Evolutionary conservation across 2,797 vertebrate species (phyloP), one percentile per base, ranked within the genome.

Genomic region (Tragopan temminckii): DNA sequence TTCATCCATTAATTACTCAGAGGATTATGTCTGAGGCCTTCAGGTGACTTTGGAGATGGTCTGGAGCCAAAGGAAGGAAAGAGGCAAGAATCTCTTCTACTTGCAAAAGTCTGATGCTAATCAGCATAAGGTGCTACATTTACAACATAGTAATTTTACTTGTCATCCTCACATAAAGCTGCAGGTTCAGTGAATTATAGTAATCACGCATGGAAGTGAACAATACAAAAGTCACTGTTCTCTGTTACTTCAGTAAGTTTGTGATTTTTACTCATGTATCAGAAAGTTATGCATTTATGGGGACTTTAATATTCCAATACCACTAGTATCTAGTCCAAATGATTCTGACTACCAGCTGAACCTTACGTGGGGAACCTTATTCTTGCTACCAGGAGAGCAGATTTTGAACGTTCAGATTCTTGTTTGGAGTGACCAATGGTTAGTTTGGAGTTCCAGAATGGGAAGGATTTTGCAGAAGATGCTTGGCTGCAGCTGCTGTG

Each of bases 391-490:
- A 80, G 50, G 13, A 83, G 7, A 80, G 16, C 35, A 67, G 33
- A 0, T 68, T 72, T 69, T 70, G 76, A 93, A 79, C 18, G 33
- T 21, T 80, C 42, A 53, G 17, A 43, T 71, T 87, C 46, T 40
- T 57, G 40, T 93, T 88, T 57, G 52, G 63, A 88, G 66, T 72
- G 87, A 89, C 71, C 69, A 69, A 18, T 61, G 57, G 6, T 33
- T 61, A 83, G 27, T 76, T 43, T 85, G 69, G 69, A 92, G 64
- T 71, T 58, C 42, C 83, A 0, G n/a, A 92, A 84, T 43, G 78
- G 66, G 67, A 40, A 72, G 46, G 40, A 63, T 95, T 92, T 90
- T 75, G 58, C 40, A 90, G 71, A 68, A 93, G 80, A 94, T 58
- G 75, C 68, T 50, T 80, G 35, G 21, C 58, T 91, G 61, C 9